These are phyloP conservation scores for Chymomyza amoena DNA, from an alignment of 2,888 invertebrate species.

Conservation along the genomic window DNA sequence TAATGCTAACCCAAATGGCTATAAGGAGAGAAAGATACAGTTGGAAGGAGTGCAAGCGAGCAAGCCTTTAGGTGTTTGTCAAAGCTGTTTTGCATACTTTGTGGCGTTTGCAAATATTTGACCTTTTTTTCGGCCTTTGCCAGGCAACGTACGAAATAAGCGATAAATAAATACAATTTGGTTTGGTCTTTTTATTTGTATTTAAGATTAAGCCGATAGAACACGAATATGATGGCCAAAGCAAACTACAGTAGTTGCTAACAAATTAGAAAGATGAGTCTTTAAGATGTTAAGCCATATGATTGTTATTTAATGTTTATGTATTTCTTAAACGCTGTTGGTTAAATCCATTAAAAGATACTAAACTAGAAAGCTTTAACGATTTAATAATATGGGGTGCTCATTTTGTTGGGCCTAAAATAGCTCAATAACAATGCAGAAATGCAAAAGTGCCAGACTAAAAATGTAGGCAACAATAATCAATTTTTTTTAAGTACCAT, in stretches of 20 bases:
- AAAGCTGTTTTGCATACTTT: constrained; percentile 70
- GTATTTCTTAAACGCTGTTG: no score
- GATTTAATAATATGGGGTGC: no score
- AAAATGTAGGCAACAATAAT: no score
- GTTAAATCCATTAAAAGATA: no score
- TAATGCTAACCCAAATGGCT: not conserved
- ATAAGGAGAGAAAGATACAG: not conserved
- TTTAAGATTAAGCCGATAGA: constrained; percentile 63
- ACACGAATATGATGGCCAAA: constrained; percentile 50
- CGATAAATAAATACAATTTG: constrained; percentile 73
- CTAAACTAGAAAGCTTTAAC: no score
- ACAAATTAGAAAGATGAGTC: not conserved
- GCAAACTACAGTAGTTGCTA: constrained; percentile 31
- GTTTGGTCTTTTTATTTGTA: constrained; percentile 59
- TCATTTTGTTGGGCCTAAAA: no score
- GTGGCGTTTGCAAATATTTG: constrained; percentile 67
- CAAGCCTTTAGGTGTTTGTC: constrained; percentile 55
- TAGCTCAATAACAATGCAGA: no score
- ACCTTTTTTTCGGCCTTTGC: constrained; percentile 39
- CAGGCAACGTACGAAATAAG: constrained; percentile 56
- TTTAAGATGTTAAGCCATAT: no score
- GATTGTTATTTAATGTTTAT: no score
- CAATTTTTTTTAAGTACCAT: no score
- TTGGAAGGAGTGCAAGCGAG: constrained; percentile 27
- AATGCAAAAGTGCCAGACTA: no score